A percentile compares a stretch with the other conserved stretches of the same genome.
Conservation (phyloP, 2,888 invertebrate genomes). For the Aspidiotus rigidus region DNA sequence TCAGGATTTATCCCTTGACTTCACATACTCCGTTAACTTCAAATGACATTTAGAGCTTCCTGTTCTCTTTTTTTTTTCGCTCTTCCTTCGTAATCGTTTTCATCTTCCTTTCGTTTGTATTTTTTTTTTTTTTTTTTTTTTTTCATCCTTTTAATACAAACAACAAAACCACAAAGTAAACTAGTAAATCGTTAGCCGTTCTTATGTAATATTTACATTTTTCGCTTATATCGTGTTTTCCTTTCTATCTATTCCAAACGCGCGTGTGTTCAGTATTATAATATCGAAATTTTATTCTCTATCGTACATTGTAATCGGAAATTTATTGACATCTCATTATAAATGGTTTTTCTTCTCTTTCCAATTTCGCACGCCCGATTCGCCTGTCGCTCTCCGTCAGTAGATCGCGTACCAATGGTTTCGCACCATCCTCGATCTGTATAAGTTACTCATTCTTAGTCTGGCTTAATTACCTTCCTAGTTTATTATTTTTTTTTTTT, state of each 20-base stretch:
- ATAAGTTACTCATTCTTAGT: no score
- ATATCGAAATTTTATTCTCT: not conserved
- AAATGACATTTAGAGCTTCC: slow-evolving; percentile 33
- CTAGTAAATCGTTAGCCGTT: slow-evolving; percentile 22
- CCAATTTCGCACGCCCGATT: no score
- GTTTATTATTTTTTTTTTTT: no score
- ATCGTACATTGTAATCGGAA: not conserved
- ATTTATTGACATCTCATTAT: slow-evolving; percentile 9
- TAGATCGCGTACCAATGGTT: no score
- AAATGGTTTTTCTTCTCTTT: slow-evolving; percentile 6
- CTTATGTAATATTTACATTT: slow-evolving; percentile 24
- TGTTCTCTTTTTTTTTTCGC: slow-evolving; percentile 14
- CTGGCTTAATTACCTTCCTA: no score
- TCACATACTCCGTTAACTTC: slow-evolving; percentile 32
- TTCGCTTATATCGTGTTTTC: slow-evolving; percentile 26
- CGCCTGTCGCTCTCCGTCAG: no score
- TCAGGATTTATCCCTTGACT: slow-evolving; percentile 29
- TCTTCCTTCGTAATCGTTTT: not conserved
- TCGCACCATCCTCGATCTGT: no score
- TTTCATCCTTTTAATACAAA: slow-evolving; percentile 11
- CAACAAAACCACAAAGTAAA: slow-evolving; percentile 31
- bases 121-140: slow-evolving; percentile 14
- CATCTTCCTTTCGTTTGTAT: not conserved
- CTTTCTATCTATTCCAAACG: slow-evolving; percentile 8
- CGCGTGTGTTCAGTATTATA: not conserved